Percentiles rank a stretch among this genome's conserved stretches.
Conservation (phyloP, 2,113 vertebrate genomes). For the Pachypanchax playfairii region DNA sequence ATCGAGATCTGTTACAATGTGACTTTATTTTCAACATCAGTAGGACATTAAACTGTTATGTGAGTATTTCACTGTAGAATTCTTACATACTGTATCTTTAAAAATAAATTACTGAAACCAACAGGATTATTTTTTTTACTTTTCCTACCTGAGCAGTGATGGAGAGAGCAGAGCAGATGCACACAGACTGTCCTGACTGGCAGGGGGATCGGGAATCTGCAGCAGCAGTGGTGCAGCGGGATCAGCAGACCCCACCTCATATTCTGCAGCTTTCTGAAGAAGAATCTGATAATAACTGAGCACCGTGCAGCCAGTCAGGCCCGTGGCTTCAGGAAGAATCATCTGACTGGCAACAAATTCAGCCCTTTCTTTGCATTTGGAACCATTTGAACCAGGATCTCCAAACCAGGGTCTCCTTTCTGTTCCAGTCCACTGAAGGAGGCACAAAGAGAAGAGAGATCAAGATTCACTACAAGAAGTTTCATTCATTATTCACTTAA, state of each 20-base stretch:
- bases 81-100: too few species aligned
- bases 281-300: constrained; percentile 57
- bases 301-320: constrained; percentile 60
- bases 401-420: constrained; percentile 36
- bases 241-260: constrained; percentile 15
- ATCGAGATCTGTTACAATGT: too few species aligned
- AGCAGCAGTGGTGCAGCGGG: constrained; percentile 12
- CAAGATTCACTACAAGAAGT: neutral
- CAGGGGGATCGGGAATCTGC: constrained; percentile 22
- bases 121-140: neutral
- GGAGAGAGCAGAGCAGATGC: constrained; percentile 19
- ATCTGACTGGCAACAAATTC: constrained; percentile 71
- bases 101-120: neutral
- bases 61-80: too few species aligned
- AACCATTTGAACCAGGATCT: neutral
- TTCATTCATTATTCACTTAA: too few species aligned
- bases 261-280: constrained; percentile 54
- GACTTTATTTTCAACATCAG: too few species aligned
- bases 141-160: constrained; percentile 48
- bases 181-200: constrained; percentile 15
- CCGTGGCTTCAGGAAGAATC: constrained; percentile 48
- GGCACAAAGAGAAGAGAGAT: constrained; percentile 12
- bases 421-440: constrained; percentile 41
- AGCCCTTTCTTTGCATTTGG: constrained; percentile 5
- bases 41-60: too few species aligned